Conservation (phyloP, 2,113 vertebrate genomes). For the Eulemur macaco region DNA sequence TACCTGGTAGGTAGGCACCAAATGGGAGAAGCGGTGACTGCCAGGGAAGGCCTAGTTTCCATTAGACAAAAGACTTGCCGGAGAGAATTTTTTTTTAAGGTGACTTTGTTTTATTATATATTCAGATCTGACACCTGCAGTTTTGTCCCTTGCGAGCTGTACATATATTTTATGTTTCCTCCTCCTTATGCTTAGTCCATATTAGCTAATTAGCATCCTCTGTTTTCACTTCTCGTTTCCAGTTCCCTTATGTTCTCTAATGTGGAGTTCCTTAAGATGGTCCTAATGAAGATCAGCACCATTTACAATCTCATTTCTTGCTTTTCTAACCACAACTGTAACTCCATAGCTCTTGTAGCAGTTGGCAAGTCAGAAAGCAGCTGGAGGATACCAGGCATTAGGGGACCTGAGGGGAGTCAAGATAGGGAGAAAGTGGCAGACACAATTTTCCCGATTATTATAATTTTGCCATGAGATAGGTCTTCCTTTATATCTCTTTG, state of each 20-base stretch:
- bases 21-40: not conserved
- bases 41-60: not conserved
- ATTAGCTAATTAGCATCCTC: conserved; percentile 22
- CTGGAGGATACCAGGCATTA: not conserved
- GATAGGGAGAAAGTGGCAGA: not conserved
- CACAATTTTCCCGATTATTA: not conserved
- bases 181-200: not conserved
- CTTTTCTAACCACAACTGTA: not conserved
- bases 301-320: not conserved
- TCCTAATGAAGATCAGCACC: not conserved
- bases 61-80: not conserved
- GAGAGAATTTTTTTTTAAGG: not conserved
- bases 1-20: not conserved
- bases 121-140: not conserved
- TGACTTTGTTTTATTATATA: not conserved
- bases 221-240: conserved; percentile 47
- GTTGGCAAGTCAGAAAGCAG: not conserved
- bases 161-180: not conserved
- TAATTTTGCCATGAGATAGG: not conserved
- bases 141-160: not conserved
- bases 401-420: not conserved
- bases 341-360: not conserved
- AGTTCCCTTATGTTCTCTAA: not conserved
- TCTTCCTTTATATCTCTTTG: not conserved
- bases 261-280: not conserved